Conservation (phyloP, 2,888 invertebrate genomes). For the Acanthosepion pharaonis region DNA sequence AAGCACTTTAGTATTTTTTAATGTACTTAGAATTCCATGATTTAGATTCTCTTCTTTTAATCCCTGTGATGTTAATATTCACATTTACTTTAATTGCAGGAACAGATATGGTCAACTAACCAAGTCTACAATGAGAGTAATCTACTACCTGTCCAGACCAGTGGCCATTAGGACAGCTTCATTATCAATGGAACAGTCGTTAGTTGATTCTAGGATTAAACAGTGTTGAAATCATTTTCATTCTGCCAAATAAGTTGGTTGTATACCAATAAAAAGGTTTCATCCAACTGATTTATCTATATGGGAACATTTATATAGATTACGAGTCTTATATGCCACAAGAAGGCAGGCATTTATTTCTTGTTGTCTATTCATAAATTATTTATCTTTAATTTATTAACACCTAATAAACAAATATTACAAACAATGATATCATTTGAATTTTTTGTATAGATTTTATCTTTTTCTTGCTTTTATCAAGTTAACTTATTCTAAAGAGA, state of each 20-base stretch:
- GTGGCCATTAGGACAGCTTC: neutral
- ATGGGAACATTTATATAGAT: slow-evolving; percentile 8
- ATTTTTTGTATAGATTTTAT: neutral
- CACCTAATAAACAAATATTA: neutral
- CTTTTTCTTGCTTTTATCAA: neutral
- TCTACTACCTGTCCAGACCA: neutral
- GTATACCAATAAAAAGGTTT: neutral
- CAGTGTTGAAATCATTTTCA: neutral
- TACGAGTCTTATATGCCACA: neutral
- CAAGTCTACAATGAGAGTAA: neutral
- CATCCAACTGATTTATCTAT: neutral
- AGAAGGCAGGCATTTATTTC: neutral
- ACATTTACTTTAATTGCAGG: neutral
- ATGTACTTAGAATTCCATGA: no score
- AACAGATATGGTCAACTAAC: neutral
- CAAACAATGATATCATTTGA: neutral
- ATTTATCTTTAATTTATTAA: slow-evolving; percentile 8
- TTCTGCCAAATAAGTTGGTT: neutral
- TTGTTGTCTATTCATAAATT: neutral
- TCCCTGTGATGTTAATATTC: no score
- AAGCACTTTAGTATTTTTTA: no score
- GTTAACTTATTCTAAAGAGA: neutral
- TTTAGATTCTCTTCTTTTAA: no score
- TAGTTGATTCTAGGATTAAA: neutral
- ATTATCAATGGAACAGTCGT: neutral